Conservation (phyloP, 1,140 invertebrate genomes). For the Luehdorfia chinensis region DNA sequence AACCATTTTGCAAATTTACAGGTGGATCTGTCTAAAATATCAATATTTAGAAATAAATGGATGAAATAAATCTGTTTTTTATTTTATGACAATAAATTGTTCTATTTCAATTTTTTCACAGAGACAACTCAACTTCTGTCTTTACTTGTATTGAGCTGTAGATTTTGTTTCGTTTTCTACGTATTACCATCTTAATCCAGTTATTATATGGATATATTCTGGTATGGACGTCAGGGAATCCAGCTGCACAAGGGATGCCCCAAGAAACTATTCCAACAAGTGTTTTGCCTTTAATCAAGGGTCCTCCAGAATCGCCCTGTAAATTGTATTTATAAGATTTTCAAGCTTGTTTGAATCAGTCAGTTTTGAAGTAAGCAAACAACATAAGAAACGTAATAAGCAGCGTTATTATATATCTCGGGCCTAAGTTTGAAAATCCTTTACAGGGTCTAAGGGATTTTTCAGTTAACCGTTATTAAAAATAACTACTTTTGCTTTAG, state of each 20-base stretch:
- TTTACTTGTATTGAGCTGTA: background rate
- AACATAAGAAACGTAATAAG: no score
- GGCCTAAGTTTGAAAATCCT: no score
- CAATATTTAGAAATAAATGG: slow-evolving; percentile 9
- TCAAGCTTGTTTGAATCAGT: background rate
- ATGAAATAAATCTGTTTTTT: background rate
- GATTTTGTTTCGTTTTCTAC: slow-evolving; percentile 2
- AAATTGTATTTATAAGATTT: slow-evolving; percentile 20
- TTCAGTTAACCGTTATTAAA: no score
- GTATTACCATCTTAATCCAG: slow-evolving; percentile 68
- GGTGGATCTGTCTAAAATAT: slow-evolving; percentile 8
- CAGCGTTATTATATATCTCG: no score
- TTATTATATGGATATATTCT: slow-evolving; percentile 67
- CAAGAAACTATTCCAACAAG: slow-evolving; percentile 82
- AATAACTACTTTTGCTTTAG: no score
- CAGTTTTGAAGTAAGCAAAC: background rate
- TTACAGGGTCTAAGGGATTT: no score
- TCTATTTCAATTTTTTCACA: slow-evolving; percentile 4
- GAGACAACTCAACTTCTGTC: background rate
- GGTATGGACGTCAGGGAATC: slow-evolving; percentile 81
- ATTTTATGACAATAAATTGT: background rate
- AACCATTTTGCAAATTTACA: no score
- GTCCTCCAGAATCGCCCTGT: slow-evolving; percentile 81
- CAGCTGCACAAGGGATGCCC: slow-evolving; percentile 80
- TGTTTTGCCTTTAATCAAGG: slow-evolving; percentile 67